phyloP scores from a whole-genome alignment of 2,113 vertebrate species.

The Tachysurus fulvidraco region DNA sequence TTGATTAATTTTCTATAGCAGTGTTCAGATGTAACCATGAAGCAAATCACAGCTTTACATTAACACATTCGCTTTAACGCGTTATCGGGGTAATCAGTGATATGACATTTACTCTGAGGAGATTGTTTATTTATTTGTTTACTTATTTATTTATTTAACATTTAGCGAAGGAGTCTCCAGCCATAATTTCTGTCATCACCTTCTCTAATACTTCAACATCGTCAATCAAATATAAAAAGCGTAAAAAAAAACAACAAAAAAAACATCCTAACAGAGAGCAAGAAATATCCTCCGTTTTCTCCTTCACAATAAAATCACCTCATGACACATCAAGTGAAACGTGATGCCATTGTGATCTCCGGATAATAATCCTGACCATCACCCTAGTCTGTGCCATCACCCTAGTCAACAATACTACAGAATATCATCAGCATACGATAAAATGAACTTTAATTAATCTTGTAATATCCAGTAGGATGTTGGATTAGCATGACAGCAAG shows the following conservation, averaged over 20 bases:
- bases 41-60: neutral
- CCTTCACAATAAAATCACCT: neutral
- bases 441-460: neutral
- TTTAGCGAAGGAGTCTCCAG: neutral
- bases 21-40: neutral
- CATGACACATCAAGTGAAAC: neutral
- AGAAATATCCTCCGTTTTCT: neutral
- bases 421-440: neutral
- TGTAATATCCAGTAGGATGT: neutral
- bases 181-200: neutral
- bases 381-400: neutral
- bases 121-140: too few species aligned
- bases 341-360: too few species aligned
- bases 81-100: neutral
- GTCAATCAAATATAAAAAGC: too few species aligned
- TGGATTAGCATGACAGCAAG: neutral
- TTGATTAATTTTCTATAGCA: neutral
- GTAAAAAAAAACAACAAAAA: too few species aligned
- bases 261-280: neutral
- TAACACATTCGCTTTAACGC: too few species aligned
- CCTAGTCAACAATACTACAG: neutral
- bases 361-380: neutral
- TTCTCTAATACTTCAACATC: neutral
- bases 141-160: too few species aligned
- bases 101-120: neutral